Conservation (phyloP, 2,113 vertebrate genomes). For the Nesoenas mayeri region DNA sequence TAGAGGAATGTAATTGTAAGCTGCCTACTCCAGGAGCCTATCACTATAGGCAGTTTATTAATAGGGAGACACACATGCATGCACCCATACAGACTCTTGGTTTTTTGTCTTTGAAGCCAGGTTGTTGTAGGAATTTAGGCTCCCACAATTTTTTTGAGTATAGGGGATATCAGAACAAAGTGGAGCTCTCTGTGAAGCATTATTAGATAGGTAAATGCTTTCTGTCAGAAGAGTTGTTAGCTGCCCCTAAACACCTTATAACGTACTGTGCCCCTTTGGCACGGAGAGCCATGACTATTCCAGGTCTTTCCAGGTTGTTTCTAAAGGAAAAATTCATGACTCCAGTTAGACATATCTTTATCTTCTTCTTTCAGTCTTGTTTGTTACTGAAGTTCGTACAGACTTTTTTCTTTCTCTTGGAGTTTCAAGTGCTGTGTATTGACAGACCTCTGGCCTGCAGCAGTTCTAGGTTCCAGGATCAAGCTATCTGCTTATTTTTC, state of each 20-base stretch:
- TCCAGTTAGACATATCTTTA: neutral
- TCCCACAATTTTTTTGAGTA: neutral
- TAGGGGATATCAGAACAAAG: neutral
- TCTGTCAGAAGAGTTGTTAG: neutral
- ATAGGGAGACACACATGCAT: accelerated
- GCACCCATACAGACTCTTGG: neutral
- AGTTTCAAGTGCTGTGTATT: neutral
- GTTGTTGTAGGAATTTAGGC: neutral
- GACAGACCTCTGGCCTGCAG: neutral
- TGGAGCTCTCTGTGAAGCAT: neutral
- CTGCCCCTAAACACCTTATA: neutral
- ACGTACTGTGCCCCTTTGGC: neutral
- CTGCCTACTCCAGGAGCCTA: neutral
- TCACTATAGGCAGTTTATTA: neutral
- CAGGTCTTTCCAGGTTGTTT: neutral
- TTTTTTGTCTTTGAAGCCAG: neutral
- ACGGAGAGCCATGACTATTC: neutral
- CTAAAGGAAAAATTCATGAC: neutral
- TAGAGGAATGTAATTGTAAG: neutral
- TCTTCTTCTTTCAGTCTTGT: neutral
- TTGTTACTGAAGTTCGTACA: neutral
- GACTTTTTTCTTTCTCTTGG: neutral
- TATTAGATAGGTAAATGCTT: neutral
- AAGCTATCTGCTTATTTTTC: neutral
- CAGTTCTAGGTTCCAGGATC: neutral